Evolutionary conservation across 2,888 invertebrate species (phyloP), one percentile per base, ranked within the genome.

Genomic region (Pammene fasciana): DNA sequence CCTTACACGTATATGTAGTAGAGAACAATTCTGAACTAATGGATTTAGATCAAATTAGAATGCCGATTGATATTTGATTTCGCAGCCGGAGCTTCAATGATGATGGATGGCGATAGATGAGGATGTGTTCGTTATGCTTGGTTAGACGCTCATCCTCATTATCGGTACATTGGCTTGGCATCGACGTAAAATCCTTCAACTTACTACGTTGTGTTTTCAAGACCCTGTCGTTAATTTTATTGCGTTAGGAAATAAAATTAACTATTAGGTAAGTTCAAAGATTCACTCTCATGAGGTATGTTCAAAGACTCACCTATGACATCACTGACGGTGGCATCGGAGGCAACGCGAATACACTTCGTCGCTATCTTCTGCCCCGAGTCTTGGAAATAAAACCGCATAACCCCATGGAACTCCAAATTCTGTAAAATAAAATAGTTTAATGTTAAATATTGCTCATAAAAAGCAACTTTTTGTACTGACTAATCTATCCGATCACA

Each of bases 341-440:
- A 98, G 61, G 99, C 97, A 61, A 99, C 99, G 68, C 99, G 95
- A 79, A 99, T 98, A 90, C 99, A 99, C 93, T 99, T 99, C 57
- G 99, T 99, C 67, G 99, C 98, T 72, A 99, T 98, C 93, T 99
- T 99, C 91, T 99, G 98, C 61, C 98, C 99, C 66, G 97, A 97
- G 90, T 99, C 99, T 96, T 99, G 99, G 89, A 99, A 99, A 93
- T 99, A 99, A 93, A 99, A 99, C 79, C 99, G 95, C 98, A 99
- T 99, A 72, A 99, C 99, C 59, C 99, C 99, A 92, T 99, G 98
- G 91, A 99, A 99, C 89, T 99, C 98, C 90, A 99, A 94, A 82
- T 98, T 97, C 98, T 99, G 94, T 45, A 94, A 94, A 80, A 72
- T 70, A 68, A 6, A 18, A 38, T 6, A 52, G n/a, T 3, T 41